phyloP scores from a whole-genome alignment of 2,888 invertebrate species.

The Neoaliturus tenellus region DNA sequence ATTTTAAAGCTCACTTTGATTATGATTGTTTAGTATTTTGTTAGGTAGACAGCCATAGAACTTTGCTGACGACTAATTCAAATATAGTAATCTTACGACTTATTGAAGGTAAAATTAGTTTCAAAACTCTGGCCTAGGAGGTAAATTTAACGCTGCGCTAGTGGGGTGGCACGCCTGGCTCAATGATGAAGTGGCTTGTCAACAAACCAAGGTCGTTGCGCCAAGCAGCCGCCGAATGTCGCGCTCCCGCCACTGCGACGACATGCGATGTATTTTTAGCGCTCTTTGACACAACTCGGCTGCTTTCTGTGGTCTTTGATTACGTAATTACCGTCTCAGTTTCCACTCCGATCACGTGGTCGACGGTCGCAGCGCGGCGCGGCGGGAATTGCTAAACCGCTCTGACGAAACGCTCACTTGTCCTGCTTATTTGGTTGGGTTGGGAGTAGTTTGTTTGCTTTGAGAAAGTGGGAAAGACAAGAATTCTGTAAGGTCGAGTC shows the following conservation, averaged over 20 bases:
- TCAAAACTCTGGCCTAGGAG: background rate
- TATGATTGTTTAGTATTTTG: too few relatives aligned
- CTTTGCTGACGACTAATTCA: background rate
- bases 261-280: constrained; percentile 36
- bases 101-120: background rate
- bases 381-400: background rate
- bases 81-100: too few relatives aligned
- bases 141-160: constrained; percentile 9
- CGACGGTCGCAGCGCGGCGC: background rate
- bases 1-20: too few relatives aligned
- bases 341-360: background rate
- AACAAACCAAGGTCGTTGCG: constrained; percentile 51
- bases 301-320: constrained; percentile 31
- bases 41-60: background rate
- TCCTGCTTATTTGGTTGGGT: too few relatives aligned
- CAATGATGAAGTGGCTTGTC: constrained; percentile 52
- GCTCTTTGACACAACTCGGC: constrained; percentile 33
- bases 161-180: constrained; percentile 16
- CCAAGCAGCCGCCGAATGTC: background rate
- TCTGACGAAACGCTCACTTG: background rate
- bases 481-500: too few relatives aligned
- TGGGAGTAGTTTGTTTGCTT: too few relatives aligned
- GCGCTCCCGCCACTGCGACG: constrained; percentile 24
- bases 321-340: constrained; percentile 5
- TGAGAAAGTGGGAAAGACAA: too few relatives aligned